Base-by-base conservation (phyloP, 2,888 invertebrate genomes). In the Pogonocherus hispidulus region DNA sequence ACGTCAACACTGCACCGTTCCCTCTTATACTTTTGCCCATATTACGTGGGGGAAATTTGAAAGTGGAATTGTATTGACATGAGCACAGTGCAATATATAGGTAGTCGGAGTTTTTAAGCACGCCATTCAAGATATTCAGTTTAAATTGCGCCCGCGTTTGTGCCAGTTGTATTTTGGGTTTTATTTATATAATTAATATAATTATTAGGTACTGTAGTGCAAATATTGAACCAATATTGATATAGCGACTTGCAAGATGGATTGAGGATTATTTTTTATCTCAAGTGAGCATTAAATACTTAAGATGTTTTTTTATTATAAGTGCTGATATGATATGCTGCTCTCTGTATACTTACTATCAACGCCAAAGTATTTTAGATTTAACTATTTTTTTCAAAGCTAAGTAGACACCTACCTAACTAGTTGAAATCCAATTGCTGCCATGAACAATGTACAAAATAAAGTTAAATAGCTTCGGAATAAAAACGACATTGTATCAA, bases 141-240 rank as follows among this genome's bases (percentile, higher is more conserved):
- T 73, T 76, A 71, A 77, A 74, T 72, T 70, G 70, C 76, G 78
- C 77, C 74, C 78, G 78, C 77, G 75, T 54, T 76, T 73, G 74
- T 74, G 57, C 56, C 54, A 64, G 68, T 68, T 55, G 70, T 27
- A 57, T 46, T 57, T 57, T 57, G 37, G 57, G 46, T 22, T 57
- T 57, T 23, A 23, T n/a, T n/a, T n/a, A n/a, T n/a, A n/a, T n/a
- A n/a, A n/a, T n/a, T n/a, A n/a, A n/a, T n/a, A n/a, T 46, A 37
- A 32, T 11, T 6, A 6, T 11, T 6, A 4, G 1, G 8, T 32
- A 32, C 1, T 11, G 32, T 11, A 4, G 32, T 32, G 32, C 8
- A 1, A 11, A 32, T 6, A 11, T 32, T 11, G 32, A 32, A 11
- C 32, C 6, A 11, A 32, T 11, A 22, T 14, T 20, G 44, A 18